Evolutionary conservation across 2,797 vertebrate genomes (phyloP), one percentile per base, ranked within the genome.

Genomic region (Australoheros facetus): DNA sequence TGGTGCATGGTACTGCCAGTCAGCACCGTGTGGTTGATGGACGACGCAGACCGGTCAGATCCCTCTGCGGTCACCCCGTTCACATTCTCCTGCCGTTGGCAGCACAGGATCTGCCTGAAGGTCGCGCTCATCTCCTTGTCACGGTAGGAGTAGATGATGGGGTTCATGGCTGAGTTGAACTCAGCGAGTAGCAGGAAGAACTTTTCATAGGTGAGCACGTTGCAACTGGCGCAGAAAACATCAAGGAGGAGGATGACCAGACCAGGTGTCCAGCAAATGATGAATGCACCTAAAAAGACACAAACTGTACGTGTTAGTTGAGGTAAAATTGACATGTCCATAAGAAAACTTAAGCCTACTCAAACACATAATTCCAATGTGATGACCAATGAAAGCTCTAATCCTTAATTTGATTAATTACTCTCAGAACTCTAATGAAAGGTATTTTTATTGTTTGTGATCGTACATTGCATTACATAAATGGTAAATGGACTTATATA

Each of bases 81-180:
- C 85, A 96, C 77, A 2, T 91, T 97, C 91, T 99, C 98, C 0
- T 95, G 96, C 78, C 97, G 95, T 90, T 98, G 98, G 90, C 98
- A 99, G 91, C 97, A 99, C 69, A 99, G 96, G 91, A 99, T 99
- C 94, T 99, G 98, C 80, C 96, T 97, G 95, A 99, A 99, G 71
- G 98, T 99, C 1, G 97, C 94, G 0, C 98, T 99, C 98, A 99
- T 99, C 92, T 99, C 98, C 86, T 99, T 99, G 95, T 99, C 98
- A 0, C 98, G 96, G 91, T 99, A 99, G 48, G 98, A 99, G 94
- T 99, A 99, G 93, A 99, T 99, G 94, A 99, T 99, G 88, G 98
- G 98, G 92, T 99, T 99, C 98, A 99, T 99, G 88, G 98, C 98
- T 0, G 98, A 99, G 94, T 99, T 99, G 95, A 99, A 98, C 91